These are phyloP conservation scores for Anastrepha obliqua DNA, from an alignment of 1,140 invertebrate genomes.

Conservation along the genomic window DNA sequence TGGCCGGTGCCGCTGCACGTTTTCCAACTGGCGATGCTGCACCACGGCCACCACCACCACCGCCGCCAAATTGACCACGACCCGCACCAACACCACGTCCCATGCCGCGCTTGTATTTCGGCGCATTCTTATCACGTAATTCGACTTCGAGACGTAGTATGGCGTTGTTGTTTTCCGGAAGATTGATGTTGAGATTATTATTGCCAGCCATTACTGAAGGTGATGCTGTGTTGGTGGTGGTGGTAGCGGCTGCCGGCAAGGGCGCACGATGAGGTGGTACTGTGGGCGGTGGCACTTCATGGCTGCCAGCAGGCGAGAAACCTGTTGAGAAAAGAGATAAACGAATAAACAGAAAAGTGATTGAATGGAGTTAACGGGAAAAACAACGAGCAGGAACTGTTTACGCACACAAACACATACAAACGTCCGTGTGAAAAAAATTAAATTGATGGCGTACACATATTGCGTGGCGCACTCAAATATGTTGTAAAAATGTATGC, in stretches of 20 bases:
- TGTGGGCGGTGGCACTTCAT: conserved; percentile 27
- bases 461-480: no score
- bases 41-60: conserved; percentile 51
- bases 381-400: neutral
- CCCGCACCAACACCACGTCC: conserved; percentile 58
- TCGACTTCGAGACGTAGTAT: conserved; percentile 74
- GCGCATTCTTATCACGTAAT: conserved; percentile 75
- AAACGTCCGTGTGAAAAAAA: no score
- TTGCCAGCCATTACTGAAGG: conserved; percentile 61
- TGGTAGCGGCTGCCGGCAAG: neutral
- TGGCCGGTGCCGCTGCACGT: conserved; percentile 62
- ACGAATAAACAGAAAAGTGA: neutral
- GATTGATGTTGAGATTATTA: conserved; percentile 74
- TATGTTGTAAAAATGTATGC: no score
- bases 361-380: neutral
- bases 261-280: conserved; percentile 44
- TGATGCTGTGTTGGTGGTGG: conserved; percentile 22
- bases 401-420: neutral
- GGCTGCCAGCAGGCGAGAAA: conserved; percentile 52
- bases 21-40: conserved; percentile 67
- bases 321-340: conserved; percentile 25
- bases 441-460: no score
- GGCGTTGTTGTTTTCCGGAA: conserved; percentile 72
- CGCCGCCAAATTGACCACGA: conserved; percentile 57
- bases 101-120: conserved; percentile 67